Percentiles rank a stretch among this genome's conserved stretches.
Evolutionary conservation across 2,888 invertebrate genomes (phyloP).

Genomic region (Leptopilina syphax): DNA sequence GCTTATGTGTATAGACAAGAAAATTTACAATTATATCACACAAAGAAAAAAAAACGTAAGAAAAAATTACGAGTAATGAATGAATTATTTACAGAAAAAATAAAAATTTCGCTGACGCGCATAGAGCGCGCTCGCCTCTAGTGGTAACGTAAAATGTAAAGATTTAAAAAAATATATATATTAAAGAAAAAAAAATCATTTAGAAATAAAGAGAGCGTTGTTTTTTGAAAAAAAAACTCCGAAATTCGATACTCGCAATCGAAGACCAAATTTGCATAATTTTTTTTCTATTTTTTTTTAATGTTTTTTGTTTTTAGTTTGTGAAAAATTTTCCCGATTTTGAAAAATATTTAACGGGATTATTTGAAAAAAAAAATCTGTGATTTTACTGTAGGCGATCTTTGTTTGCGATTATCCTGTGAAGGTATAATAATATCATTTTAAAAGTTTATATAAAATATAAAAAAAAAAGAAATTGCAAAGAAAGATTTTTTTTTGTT

Average conservation of each 20-base stretch:
- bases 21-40: slow-evolving; percentile 65
- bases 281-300: slow-evolving; percentile 12
- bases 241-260: slow-evolving; percentile 12
- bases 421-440: not conserved
- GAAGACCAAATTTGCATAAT: slow-evolving; percentile 31
- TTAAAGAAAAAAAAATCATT: slow-evolving; percentile 15
- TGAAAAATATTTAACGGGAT: slow-evolving; percentile 1
- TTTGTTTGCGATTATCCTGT: slow-evolving; percentile 13
- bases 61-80: slow-evolving; percentile 62
- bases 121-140: slow-evolving; percentile 69
- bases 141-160: slow-evolving; percentile 65
- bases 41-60: slow-evolving; percentile 59
- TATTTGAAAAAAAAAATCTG: slow-evolving; percentile 30
- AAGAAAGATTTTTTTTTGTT: slow-evolving; percentile 42
- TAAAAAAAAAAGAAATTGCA: not conserved
- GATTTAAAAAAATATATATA: slow-evolving; percentile 45
- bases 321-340: slow-evolving; percentile 29
- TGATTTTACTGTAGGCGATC: slow-evolving; percentile 34
- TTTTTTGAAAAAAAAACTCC: not conserved
- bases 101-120: slow-evolving; percentile 64
- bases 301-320: slow-evolving; percentile 40
- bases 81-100: slow-evolving; percentile 69
- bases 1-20: slow-evolving; percentile 73
- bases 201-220: slow-evolving; percentile 67
- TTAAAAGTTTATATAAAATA: not conserved